phyloP scores from a whole-genome alignment of 2,113 vertebrate genomes.

The Alligator sinensis region DNA sequence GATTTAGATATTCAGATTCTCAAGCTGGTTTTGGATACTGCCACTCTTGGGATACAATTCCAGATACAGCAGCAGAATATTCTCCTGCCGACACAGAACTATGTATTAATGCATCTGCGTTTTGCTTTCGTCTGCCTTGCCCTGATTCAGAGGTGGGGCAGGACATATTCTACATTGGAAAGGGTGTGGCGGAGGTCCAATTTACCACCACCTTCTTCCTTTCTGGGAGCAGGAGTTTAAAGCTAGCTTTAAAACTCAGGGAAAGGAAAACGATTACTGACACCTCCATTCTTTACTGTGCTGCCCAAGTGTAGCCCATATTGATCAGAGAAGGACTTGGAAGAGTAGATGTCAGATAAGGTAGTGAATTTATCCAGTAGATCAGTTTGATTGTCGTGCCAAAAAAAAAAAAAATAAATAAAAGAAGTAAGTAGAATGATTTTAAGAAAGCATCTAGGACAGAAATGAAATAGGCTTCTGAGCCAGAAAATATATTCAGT shows the following conservation, averaged over 20 bases:
- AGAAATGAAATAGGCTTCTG: background rate
- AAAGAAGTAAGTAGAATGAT: background rate
- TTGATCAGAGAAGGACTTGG: background rate
- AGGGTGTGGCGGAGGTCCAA: background rate
- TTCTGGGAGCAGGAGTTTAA: background rate
- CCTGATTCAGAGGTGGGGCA: background rate
- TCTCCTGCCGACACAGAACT: background rate
- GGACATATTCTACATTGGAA: accelerated
- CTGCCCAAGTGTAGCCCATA: accelerated
- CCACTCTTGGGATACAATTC: background rate
- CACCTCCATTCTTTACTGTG: background rate
- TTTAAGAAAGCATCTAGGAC: background rate
- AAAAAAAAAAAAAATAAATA: background rate
- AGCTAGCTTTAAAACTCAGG: background rate
- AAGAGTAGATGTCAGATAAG: background rate
- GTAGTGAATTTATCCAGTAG: background rate
- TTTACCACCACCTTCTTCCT: background rate
- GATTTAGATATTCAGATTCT: background rate
- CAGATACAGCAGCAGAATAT: background rate
- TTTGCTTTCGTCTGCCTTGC: accelerated
- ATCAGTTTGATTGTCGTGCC: background rate
- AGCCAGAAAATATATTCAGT: background rate
- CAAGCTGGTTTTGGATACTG: background rate
- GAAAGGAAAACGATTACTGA: accelerated
- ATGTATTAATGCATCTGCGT: background rate